Conservation (phyloP, 2,797 vertebrate species). For the Sebastes cheni region DNA sequence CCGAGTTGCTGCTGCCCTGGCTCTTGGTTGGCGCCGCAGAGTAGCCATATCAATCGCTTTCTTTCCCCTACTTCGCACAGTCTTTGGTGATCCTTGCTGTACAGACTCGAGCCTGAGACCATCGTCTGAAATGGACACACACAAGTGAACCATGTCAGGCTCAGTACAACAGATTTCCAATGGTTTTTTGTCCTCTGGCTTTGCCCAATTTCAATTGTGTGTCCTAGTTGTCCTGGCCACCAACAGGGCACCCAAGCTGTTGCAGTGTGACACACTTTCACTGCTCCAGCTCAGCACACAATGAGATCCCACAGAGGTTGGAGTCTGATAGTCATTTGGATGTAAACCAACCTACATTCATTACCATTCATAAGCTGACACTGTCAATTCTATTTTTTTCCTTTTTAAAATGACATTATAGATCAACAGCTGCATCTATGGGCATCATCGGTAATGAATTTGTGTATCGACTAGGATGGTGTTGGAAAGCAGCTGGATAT, state of each 20-base stretch:
- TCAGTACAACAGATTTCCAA: conserved; percentile 57
- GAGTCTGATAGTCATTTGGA: conserved; percentile 36
- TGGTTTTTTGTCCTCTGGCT: conserved; percentile 68
- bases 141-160: conserved; percentile 81
- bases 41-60: conserved; percentile 60
- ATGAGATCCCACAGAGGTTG: conserved; percentile 43
- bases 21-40: conserved; percentile 54
- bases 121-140: conserved; percentile 67
- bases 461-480: conserved; percentile 71
- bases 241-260: conserved; percentile 41
- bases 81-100: conserved; percentile 55
- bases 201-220: conserved; percentile 62
- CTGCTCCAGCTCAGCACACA: conserved; percentile 30
- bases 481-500: conserved; percentile 71
- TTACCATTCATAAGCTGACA: conserved; percentile 35
- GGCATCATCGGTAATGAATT: conserved; percentile 72
- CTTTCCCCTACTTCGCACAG: conserved; percentile 10
- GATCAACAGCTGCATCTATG: conserved; percentile 55
- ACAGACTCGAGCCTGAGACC: conserved; percentile 72
- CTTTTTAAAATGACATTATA: conserved; percentile 59
- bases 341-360: conserved; percentile 57
- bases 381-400: conserved; percentile 46
- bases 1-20: conserved; percentile 53
- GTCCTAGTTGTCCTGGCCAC: conserved; percentile 66
- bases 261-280: conserved; percentile 69